phyloP scores from a whole-genome alignment of 2,888 invertebrate species.

The Megastigmus dorsalis region DNA sequence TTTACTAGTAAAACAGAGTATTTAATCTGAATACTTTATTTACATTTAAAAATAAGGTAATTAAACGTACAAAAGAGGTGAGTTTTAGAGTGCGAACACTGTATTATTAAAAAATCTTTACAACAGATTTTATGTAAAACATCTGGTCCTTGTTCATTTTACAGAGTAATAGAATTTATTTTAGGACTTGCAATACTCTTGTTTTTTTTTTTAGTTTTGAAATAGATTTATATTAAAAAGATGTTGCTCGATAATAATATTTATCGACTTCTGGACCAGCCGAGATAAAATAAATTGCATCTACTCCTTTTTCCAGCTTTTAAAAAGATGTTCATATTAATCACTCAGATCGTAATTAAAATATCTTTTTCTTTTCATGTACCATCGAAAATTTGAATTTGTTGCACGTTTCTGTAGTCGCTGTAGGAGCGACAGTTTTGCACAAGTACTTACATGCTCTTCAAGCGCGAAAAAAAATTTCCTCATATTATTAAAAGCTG shows the following conservation, averaged over 20 bases:
- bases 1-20: slow-evolving; percentile 18
- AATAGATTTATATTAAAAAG: slow-evolving; percentile 4
- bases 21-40: slow-evolving; percentile 13
- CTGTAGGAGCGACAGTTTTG: too few relatives aligned
- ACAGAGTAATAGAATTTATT: slow-evolving; percentile 30
- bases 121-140: slow-evolving; percentile 44
- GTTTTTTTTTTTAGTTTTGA: too few relatives aligned
- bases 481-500: slow-evolving; percentile 35
- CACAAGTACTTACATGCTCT: too few relatives aligned
- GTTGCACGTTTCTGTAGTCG: not conserved
- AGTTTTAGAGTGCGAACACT: slow-evolving; percentile 46
- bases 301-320: slow-evolving; percentile 9
- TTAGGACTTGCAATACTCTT: slow-evolving; percentile 7
- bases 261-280: slow-evolving; percentile 12
- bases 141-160: slow-evolving; percentile 28
- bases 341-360: not conserved
- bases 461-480: slow-evolving; percentile 37
- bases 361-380: not conserved
- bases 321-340: slow-evolving; percentile 5
- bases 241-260: slow-evolving; percentile 11
- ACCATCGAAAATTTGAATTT: not conserved
- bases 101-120: slow-evolving; percentile 45
- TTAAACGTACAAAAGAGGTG: slow-evolving; percentile 25
- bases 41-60: slow-evolving; percentile 26
- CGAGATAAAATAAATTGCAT: slow-evolving; percentile 34